phyloP scores from a whole-genome alignment of 2,797 vertebrate genomes.

The Poliocrania exsul region DNA sequence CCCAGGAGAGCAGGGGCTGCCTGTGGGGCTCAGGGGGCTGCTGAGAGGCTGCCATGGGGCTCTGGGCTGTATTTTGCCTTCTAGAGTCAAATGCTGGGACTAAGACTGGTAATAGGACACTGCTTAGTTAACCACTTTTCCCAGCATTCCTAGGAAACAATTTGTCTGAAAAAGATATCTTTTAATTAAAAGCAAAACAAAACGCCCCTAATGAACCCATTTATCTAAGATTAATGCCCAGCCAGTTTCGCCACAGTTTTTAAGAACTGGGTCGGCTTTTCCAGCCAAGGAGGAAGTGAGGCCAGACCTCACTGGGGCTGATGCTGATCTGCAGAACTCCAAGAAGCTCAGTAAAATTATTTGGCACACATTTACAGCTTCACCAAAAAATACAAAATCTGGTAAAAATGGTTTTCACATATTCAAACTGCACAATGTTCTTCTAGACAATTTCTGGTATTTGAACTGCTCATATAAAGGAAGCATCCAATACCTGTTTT shows the following conservation, averaged over 20 bases:
- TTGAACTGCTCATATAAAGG: background rate
- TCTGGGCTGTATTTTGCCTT: background rate
- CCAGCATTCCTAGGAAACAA: background rate
- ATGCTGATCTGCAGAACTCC: background rate
- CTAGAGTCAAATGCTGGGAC: background rate
- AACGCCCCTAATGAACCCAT: background rate
- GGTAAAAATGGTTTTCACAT: background rate
- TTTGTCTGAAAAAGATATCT: background rate
- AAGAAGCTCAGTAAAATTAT: background rate
- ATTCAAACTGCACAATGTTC: background rate
- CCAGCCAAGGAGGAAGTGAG: background rate
- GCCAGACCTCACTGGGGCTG: background rate
- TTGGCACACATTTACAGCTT: background rate
- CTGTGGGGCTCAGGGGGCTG: background rate
- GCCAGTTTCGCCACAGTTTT: background rate
- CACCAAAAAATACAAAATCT: background rate
- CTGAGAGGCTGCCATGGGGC: background rate
- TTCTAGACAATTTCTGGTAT: background rate
- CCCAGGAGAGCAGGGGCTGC: accelerated
- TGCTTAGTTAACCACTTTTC: background rate
- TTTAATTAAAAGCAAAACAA: background rate
- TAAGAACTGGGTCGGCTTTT: background rate
- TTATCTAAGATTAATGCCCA: background rate
- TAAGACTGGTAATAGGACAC: background rate
- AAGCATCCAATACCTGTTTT: background rate